Base-by-base conservation (phyloP, 2,797 vertebrate genomes). In the Acrocephalus scirpaceus region DNA sequence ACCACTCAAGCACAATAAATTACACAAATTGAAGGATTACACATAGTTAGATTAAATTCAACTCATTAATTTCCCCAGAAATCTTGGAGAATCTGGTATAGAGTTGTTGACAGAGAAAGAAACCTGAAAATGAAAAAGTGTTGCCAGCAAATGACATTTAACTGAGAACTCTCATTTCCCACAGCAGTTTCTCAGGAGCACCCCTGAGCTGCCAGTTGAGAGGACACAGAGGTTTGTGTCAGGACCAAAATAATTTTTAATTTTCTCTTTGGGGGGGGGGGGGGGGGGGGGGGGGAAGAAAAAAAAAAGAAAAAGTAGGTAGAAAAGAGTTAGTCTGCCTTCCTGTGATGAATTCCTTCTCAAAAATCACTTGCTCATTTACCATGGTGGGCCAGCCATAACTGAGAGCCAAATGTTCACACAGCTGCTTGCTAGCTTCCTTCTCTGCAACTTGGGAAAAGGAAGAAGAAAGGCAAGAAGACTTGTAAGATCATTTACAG, bases 361-460 rank as follows among this genome's bases (percentile, higher is more conserved):
- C 32, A 67, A 7, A 23, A 80, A 51, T 16, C 25, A 40, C 25
- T 20, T 2, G 0, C 7, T 72, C 10, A 26, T 21, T 58, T 27
- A 36, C 19, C 0, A 0, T 36, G 42, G 26, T 44, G 16, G 13
- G 5, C 8, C 61, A 76, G 23, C 20, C 18, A 26, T 53, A 56
- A 18, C 36, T 74, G n/a, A 64, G 10, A 62, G 7, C 17, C 2
- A 2, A n/a, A 56, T 2, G 7, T 5, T 48, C 45, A 48, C 22
- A 32, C 13, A 54, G 30, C 22, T 11, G 0, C 12, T 74, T 4
- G 1, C 36, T 58, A 0, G 0, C 11, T 51, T 38, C 22, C 6
- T n/a, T 69, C 32, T 66, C 53, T n/a, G 7, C 4, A 4, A 9
- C 25, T 22, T 3, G 13, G 34, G 8, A 73, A 19, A 58, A 82